Evolutionary conservation across 2,113 vertebrate genomes (phyloP), one percentile per base, ranked within the genome.

Genomic region (Castor canadensis): DNA sequence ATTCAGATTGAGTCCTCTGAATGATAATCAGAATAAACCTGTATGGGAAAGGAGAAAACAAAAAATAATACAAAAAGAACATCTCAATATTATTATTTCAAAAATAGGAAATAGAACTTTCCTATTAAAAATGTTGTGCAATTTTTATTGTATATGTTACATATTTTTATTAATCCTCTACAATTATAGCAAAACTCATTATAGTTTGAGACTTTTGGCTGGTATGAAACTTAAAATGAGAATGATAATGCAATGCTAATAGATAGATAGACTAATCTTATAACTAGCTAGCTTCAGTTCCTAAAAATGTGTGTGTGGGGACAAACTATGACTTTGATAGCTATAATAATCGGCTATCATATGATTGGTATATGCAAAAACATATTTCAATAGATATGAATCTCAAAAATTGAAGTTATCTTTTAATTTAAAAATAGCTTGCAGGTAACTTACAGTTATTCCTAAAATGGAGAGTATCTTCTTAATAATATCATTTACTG

Each of bases 391-490:
- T 38, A 64, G 62, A 30, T 30, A 76, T 49, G 3, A 69, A 79
- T 82, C 38, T 81, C 6, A 67, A 75, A 62, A 54, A 45, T 75
- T 11, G 47, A 77, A 76, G n/a, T 43, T 69, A 3, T 32, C 90
- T 90, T 80, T 81, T 62, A 89, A n/a, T n/a, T 62, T 52, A 87
- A 81, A 96, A 87, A 38, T 49, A 58, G 40, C 28, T 75, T 73
- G 32, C 45, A 15, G 82, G 90, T 40, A 80, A 98, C 98, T 99
- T 98, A 99, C n/a, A n/a, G 98, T 98, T 96, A 99, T 98, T 96
- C 98, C 98, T 95, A 99, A 99, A 97, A 99, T 99, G 97, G 98
- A 99, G 98, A 47, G 99, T 98, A 98, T 45, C 43, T 98, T 98
- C 89, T 96, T 98, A 97, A 99, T 99, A 32, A 99, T 98, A 58